Percentiles rank a stretch among this genome's conserved stretches.
These are phyloP conservation scores for Ophion ellenae DNA, from an alignment of 2,888 invertebrate genomes.

Conservation along the genomic window DNA sequence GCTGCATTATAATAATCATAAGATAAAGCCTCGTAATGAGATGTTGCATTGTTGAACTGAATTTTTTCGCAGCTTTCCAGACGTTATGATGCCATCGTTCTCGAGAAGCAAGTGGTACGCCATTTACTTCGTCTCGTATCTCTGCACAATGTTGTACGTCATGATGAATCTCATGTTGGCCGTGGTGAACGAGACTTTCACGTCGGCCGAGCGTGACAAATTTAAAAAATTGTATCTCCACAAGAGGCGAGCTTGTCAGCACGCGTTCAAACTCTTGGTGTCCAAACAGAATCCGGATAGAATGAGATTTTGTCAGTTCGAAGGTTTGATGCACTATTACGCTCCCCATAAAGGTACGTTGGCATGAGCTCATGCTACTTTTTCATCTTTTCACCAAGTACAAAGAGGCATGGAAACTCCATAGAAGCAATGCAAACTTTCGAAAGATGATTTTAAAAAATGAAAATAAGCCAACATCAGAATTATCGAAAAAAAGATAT, in stretches of 20 bases:
- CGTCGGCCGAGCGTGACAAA: conserved; percentile 93
- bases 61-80: conserved; percentile 89
- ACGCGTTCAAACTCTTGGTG: conserved; percentile 92
- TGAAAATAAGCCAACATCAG: too few relatives aligned
- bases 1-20: not conserved
- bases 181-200: conserved; percentile 95
- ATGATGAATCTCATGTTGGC: conserved; percentile 96
- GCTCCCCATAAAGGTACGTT: conserved; percentile 88
- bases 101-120: conserved; percentile 92
- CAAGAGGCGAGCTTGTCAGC: conserved; percentile 91
- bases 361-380: not conserved
- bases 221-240: conserved; percentile 93
- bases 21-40: not conserved
- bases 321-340: conserved; percentile 92
- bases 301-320: conserved; percentile 90
- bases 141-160: conserved; percentile 93
- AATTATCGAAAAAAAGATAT: too few relatives aligned
- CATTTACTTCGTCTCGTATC: conserved; percentile 94
- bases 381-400: not conserved
- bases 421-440: too few relatives aligned
- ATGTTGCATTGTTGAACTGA: not conserved
- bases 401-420: not conserved
- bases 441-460: too few relatives aligned
- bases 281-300: conserved; percentile 90
- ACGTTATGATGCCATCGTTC: conserved; percentile 97